Evolutionary conservation across 2,888 invertebrate species (phyloP), one percentile per base, ranked within the genome.

Genomic region (Cephonodes hylas): DNA sequence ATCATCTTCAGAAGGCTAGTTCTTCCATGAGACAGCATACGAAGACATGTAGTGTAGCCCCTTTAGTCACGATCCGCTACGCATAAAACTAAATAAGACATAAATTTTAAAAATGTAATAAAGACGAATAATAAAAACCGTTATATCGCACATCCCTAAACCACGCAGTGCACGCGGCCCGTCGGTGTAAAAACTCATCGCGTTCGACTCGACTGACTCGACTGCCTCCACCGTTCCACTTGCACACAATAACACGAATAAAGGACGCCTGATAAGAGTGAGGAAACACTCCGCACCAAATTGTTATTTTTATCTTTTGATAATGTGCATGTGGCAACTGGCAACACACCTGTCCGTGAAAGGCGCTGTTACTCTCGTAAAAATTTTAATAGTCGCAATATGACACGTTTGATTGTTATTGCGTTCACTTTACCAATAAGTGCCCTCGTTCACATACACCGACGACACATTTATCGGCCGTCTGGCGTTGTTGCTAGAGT

Each of bases 191-290:
- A 78, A 83, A 84, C 80, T 80, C 79, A 84, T 84, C 74, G 64
- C 72, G 83, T 85, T 84, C 79, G 72, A 81, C 74, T 82, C 74
- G 72, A 78, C 76, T 79, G 72, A 81, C 74, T 82, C 74, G 72
- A 78, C 76, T 79, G 84, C 72, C 66, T 71, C 65, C 68, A 66
- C 64, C 75, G 85, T 67, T 77, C 86, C 75, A 86, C 79, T 84
- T 86, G 81, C 71, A 77, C 76, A 59, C 22, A 46, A 23, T 38
- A 59, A 59, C 22, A 23, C 46, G 23, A 59, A 23, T 38, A 75
- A 77, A 78, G 76, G 76, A 77, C 71, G 66, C 38, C 63, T 73
- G 76, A 75, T 80, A 80, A 79, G 68, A 72, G 71, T 76, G 71
- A 73, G 70, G 74, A 79, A 80, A 77, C 68, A 57, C 23, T 59